phyloP scores from a whole-genome alignment of 2,113 vertebrate genomes.

The Lontra canadensis region DNA sequence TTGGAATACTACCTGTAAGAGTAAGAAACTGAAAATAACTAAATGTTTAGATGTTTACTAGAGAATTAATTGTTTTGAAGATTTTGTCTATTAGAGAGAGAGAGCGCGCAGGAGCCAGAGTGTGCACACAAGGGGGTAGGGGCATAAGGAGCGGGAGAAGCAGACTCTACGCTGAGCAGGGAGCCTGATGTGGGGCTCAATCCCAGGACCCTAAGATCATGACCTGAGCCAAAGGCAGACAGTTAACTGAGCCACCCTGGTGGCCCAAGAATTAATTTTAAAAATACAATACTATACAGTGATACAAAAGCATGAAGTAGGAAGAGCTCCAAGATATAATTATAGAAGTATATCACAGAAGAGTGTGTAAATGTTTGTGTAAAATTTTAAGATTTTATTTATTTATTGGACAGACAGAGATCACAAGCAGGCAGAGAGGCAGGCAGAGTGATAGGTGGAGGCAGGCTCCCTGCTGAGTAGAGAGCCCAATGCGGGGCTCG shows the following conservation, averaged over 20 bases:
- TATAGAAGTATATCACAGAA: neutral
- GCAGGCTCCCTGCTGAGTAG: too few species aligned
- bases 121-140: neutral
- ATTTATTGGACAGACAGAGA: too few species aligned
- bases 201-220: neutral
- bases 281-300: neutral
- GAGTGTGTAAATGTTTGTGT: neutral
- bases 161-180: neutral
- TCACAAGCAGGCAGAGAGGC: too few species aligned
- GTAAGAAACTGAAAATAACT: neutral
- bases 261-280: neutral
- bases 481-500: too few species aligned
- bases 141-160: neutral
- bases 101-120: neutral
- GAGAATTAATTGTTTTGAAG: neutral
- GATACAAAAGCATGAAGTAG: neutral
- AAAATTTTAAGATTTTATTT: neutral
- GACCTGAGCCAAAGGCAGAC: neutral
- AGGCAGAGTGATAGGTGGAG: too few species aligned
- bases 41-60: neutral
- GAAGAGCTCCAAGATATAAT: neutral
- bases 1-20: constrained; percentile 9
- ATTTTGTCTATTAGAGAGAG: neutral
- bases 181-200: neutral
- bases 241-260: neutral